Evolutionary conservation across 2,888 invertebrate species (phyloP).

Genomic region (Lacanobia wlatinum): DNA sequence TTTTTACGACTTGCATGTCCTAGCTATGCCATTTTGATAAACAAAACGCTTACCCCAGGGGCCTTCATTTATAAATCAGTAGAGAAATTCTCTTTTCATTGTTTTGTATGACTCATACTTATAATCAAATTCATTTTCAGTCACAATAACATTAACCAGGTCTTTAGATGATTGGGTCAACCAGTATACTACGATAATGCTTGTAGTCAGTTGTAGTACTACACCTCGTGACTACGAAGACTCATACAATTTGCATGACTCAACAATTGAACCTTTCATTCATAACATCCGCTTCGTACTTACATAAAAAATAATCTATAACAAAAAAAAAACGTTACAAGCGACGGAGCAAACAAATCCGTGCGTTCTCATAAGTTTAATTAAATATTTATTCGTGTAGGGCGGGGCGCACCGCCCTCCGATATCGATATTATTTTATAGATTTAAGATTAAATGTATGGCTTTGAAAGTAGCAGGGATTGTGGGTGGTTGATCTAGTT

Average conservation of each 20-base stretch:
- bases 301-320: conserved; percentile 55
- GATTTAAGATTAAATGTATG: conserved; percentile 80
- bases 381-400: conserved; percentile 89
- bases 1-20: no score
- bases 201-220: conserved; percentile 2
- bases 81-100: no score
- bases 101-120: no score
- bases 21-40: no score
- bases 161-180: conserved; percentile 21
- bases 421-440: conserved; percentile 89
- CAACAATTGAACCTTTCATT: conserved; percentile 59
- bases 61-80: no score
- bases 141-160: not conserved
- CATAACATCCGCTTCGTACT: conserved; percentile 63
- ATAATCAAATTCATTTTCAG: not conserved
- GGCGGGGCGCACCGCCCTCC: conserved; percentile 84
- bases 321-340: conserved; percentile 65
- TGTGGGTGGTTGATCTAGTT: conserved; percentile 20
- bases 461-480: conserved; percentile 69
- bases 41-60: no score
- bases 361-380: conserved; percentile 87
- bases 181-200: not conserved
- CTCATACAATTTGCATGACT: conserved; percentile 44
- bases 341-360: conserved; percentile 74
- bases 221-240: conserved; percentile 1